Evolutionary conservation across 2,888 invertebrate genomes (phyloP).

Genomic region (Coleophora flavipennella): DNA sequence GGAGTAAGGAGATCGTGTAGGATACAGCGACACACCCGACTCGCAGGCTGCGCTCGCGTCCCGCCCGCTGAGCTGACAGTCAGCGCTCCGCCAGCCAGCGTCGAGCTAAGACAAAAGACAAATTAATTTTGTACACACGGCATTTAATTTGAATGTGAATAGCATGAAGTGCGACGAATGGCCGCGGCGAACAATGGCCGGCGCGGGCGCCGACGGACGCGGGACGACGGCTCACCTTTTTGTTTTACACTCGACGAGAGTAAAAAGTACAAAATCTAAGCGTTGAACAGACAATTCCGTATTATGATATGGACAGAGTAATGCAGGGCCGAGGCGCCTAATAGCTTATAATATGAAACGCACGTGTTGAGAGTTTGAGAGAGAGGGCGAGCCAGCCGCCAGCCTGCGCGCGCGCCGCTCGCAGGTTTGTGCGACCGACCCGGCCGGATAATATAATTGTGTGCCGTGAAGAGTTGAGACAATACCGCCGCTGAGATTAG

Average conservation of each 20-base stretch:
- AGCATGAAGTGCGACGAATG: slow-evolving; percentile 73
- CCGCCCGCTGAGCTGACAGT: slow-evolving; percentile 59
- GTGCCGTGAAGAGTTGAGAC: too few species aligned
- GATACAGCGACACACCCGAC: too few species aligned
- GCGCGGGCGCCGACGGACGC: slow-evolving; percentile 53
- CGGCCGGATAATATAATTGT: slow-evolving; percentile 48
- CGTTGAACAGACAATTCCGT: slow-evolving; percentile 66
- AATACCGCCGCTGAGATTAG: too few species aligned
- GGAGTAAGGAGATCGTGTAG: too few species aligned
- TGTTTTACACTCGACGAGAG: slow-evolving; percentile 58
- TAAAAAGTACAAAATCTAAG: slow-evolving; percentile 67
- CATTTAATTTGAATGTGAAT: slow-evolving; percentile 73
- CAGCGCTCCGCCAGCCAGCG: slow-evolving; percentile 34
- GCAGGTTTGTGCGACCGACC: slow-evolving; percentile 19
- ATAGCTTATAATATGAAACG: slow-evolving; percentile 69
- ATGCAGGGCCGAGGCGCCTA: slow-evolving; percentile 64
- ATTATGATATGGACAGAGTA: slow-evolving; percentile 70
- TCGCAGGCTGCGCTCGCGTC: not conserved
- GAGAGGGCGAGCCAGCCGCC: slow-evolving; percentile 17
- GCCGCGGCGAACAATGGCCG: slow-evolving; percentile 67
- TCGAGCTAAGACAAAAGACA: slow-evolving; percentile 69
- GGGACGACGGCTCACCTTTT: slow-evolving; percentile 45
- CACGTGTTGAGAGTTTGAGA: slow-evolving; percentile 60
- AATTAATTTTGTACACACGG: slow-evolving; percentile 72
- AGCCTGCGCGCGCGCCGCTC: slow-evolving; percentile 17